Base-by-base conservation (phyloP, 2,888 invertebrate genomes). In the Platypus cylindrus region DNA sequence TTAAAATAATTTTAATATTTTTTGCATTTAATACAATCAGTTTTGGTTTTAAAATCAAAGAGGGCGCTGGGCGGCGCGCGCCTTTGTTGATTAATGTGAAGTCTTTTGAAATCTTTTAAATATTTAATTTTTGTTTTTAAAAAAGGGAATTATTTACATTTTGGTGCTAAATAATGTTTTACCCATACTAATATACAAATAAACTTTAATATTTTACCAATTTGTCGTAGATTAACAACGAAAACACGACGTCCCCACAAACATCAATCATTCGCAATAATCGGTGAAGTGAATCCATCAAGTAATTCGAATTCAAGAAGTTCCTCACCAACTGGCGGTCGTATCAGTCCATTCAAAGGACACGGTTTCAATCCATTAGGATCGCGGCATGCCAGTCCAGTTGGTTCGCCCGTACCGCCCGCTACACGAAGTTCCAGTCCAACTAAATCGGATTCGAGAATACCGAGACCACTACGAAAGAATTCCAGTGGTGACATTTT, bases 331-430 rank as follows among this genome's bases (percentile, higher is more conserved):
- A 45, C 53, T 4, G 45, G 48, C 1, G 60, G 61, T 2, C 48
- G 62, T 15, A 60, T 62, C 8, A 62, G 62, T 38, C 63, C 63
- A 1, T 63, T 63, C 40, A 53, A 59, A 31, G 63, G 63, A 8
- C 51, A 58, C 13, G 63, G 63, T 3, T 63, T 63, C 45, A 62
- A 63, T 44, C 58, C 63, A 1, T 33, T 47, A 5, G 62, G 62
- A 5, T 62, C 62, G 2, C 47, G 62, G 3, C 59, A 58, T 43
- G 59, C 53, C 5, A 60, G 60, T 3, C 62, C 63, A 8, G 41
- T 48, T 17, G 53, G 54, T 2, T 58, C 60, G 9, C 58, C 60
- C 9, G 54, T 57, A 5, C 59, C 58, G 2, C 45, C 48, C 5
- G 45, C 46, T 5, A 44, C 38, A 11, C 30, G 41, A 32, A 15